phyloP scores from a whole-genome alignment of 2,888 invertebrate genomes.

The Lydus trimaculatus region DNA sequence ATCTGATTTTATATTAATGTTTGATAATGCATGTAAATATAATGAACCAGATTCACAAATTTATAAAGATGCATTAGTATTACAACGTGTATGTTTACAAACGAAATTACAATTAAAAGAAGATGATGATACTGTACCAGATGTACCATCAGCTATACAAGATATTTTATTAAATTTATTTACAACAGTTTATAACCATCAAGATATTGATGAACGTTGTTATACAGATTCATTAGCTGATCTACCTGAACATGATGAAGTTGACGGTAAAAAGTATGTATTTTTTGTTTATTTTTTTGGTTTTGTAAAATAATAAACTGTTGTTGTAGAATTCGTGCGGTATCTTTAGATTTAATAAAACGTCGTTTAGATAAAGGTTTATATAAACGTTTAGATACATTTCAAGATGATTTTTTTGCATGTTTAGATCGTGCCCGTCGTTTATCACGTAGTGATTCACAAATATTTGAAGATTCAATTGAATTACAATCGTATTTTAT shows the following conservation, averaged over 20 bases:
- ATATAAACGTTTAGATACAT: slow-evolving; percentile 91
- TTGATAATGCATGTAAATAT: slow-evolving; percentile 96
- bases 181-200: slow-evolving; percentile 93
- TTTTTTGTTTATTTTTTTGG: not conserved
- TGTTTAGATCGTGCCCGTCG: slow-evolving; percentile 90
- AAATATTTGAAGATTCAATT: slow-evolving; percentile 94
- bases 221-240: slow-evolving; percentile 97
- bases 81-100: slow-evolving; percentile 91
- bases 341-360: slow-evolving; percentile 93
- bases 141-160: slow-evolving; percentile 88
- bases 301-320: too few species aligned
- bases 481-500: slow-evolving; percentile 94
- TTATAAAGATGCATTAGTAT: slow-evolving; percentile 93
- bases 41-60: slow-evolving; percentile 98
- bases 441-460: slow-evolving; percentile 90
- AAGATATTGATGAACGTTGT: slow-evolving; percentile 96
- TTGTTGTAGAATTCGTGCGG: slow-evolving; percentile 73
- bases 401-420: slow-evolving; percentile 96
- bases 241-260: slow-evolving; percentile 85
- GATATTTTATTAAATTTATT: slow-evolving; percentile 91
- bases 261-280: slow-evolving; percentile 70
- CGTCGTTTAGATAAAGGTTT: slow-evolving; percentile 89
- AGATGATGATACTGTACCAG: slow-evolving; percentile 86
- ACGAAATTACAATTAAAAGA: slow-evolving; percentile 86
- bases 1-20: slow-evolving; percentile 90